phyloP scores from a whole-genome alignment of 2,888 invertebrate genomes.

The Ganaspis brasiliensis region DNA sequence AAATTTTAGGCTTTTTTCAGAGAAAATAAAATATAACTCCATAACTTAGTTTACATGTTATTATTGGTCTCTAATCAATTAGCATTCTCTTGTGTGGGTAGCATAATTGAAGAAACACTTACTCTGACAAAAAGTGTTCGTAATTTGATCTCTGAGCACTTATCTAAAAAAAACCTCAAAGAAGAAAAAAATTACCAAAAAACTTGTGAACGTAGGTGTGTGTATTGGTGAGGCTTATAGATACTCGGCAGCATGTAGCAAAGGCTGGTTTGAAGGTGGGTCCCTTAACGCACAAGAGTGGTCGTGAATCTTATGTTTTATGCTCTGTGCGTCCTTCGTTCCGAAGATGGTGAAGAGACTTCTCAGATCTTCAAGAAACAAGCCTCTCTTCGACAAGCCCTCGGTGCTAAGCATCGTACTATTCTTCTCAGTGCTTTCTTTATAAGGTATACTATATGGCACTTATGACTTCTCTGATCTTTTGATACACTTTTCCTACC shows the following conservation, averaged over 20 bases:
- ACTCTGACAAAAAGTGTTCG: no score
- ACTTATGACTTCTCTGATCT: background rate
- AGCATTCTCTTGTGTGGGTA: no score
- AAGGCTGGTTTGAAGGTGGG: background rate
- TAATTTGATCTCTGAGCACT: no score
- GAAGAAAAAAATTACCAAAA: no score
- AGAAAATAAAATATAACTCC: no score
- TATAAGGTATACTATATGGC: conserved; percentile 9
- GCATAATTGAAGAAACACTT: no score
- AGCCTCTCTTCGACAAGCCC: conserved; percentile 44
- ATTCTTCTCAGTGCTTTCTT: background rate
- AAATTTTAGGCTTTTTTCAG: no score
- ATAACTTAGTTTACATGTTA: no score
- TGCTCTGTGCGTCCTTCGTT: conserved; percentile 13
- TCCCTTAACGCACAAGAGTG: background rate
- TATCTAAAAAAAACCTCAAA: no score
- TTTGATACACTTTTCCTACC: conserved; percentile 11
- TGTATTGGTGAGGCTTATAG: background rate
- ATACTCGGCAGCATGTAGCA: conserved; percentile 4
- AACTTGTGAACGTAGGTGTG: no score
- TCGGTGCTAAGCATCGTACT: conserved; percentile 1
- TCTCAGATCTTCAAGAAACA: conserved; percentile 34
- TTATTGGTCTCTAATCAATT: no score
- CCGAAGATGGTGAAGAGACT: conserved; percentile 48
- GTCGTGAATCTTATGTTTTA: conserved; percentile 49